Base-by-base conservation (phyloP, 1,140 invertebrate genomes). In the Dendrolimus punctatus region DNA sequence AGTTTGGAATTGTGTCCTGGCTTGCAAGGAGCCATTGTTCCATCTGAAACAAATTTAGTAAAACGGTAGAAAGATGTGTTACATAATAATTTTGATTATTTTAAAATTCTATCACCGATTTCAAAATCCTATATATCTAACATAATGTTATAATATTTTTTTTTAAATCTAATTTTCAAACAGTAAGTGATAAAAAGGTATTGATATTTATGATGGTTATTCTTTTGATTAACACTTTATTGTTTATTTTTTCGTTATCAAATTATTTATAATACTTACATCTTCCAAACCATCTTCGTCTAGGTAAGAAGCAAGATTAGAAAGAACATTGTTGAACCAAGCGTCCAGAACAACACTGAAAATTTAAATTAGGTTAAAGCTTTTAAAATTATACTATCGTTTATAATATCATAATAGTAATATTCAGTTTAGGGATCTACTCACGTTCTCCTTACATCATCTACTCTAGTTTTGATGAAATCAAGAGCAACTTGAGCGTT, bases 201-300 rank as follows among this genome's bases (percentile, higher is more conserved):
- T 23, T 23, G 23, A 23, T 23, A 23, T 42, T 42, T 42, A 42
- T n/a, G 6, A 42, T 42, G 6, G 6, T 42, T 42, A 42, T 42
- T n/a, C 2, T 42, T 8, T 42, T 42, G n/a, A 8, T 2, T 42
- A 42, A 42, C 41, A 8, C 6, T 42, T 42, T 2, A 8, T 42
- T n/a, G 6, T 42, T 42, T 42, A 42, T 42, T 42, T n/a, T 2
- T 42, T 42, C 41, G n/a, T 3, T 42, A 42, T 42, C 41, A 8
- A 42, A 23, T 23, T 23, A 23, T 23, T 23, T 42, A 42, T 42
- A 40, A 49, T 52, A 80, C 82, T 84, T 67, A 86, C 82, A 9
- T 82, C 78, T 47, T 51, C 46, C 47, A 86, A 60, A n/a, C 76
- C 80, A 57, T 74, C 73, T 55, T 76, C 73, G 23, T 83, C 72